A percentile compares a stretch with the other conserved stretches of the same genome.
phyloP scores from a whole-genome alignment of 1,140 invertebrate species.

The Drosophila arizonae region DNA sequence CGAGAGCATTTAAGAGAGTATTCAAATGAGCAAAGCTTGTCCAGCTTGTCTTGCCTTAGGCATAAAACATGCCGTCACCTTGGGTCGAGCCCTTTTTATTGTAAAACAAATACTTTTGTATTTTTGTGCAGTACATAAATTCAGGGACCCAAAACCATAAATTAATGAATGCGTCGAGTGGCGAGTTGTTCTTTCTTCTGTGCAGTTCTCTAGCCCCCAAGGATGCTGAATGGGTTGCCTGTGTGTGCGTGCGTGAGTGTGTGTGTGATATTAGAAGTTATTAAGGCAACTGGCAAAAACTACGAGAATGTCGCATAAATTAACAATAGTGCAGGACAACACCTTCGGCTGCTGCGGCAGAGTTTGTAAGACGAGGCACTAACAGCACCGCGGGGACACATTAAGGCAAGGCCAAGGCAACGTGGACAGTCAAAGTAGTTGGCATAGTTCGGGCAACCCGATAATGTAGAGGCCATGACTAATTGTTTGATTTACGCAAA shows the following conservation, averaged over 20 bases:
- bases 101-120: constrained; percentile 62
- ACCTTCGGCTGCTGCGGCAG: constrained; percentile 46
- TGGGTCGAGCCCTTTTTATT: constrained; percentile 33
- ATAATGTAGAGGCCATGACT: constrained; percentile 56
- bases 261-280: constrained; percentile 71
- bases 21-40: neutral
- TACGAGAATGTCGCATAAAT: constrained; percentile 77
- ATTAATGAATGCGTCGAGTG: constrained; percentile 66
- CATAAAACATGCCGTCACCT: constrained; percentile 38
- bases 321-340: constrained; percentile 72
- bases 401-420: constrained; percentile 51
- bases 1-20: neutral
- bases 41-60: neutral
- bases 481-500: constrained; percentile 80
- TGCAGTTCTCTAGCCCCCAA: constrained; percentile 37
- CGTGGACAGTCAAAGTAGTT: constrained; percentile 60
- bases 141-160: constrained; percentile 70
- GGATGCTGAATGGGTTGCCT: constrained; percentile 30
- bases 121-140: constrained; percentile 70
- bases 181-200: constrained; percentile 28
- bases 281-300: constrained; percentile 68
- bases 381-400: constrained; percentile 76
- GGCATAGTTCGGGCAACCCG: constrained; percentile 33
- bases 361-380: constrained; percentile 64
- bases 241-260: constrained; percentile 14